A percentile compares a stretch with the other conserved stretches of the same genome.
Conservation (phyloP, 35 echinoderm and acorn worm genomes). For the Hemicentrotus pulcherrimus region DNA sequence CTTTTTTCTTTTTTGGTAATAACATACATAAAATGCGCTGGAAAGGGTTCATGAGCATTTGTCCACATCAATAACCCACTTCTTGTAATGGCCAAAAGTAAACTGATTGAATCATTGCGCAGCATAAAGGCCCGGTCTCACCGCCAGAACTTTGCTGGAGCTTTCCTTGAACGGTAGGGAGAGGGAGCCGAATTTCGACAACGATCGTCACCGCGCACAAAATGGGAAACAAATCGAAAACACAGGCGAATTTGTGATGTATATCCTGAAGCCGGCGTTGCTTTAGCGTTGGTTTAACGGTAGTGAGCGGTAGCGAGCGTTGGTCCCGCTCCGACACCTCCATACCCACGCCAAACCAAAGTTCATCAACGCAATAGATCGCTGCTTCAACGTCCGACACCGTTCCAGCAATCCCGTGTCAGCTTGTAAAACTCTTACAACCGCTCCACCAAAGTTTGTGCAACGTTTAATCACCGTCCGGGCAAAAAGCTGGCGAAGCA, state of each 20-base stretch:
- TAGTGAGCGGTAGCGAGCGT: conserved; percentile 34
- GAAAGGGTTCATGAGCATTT: too few relatives aligned
- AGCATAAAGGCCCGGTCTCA: background rate
- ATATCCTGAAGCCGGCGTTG: conserved; percentile 43
- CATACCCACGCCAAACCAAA: conserved; percentile 36
- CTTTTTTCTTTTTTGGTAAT: too few relatives aligned
- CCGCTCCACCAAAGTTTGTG: conserved; percentile 41
- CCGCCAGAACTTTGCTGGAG: background rate
- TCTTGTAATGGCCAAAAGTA: too few relatives aligned
- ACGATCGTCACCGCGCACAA: conserved; percentile 28
- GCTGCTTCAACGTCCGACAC: conserved; percentile 26
- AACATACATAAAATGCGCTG: too few relatives aligned
- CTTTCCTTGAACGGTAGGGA: conserved; percentile 22
- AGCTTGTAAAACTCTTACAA: conserved; percentile 19
- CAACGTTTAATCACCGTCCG: conserved; percentile 28
- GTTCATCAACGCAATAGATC: conserved; percentile 36
- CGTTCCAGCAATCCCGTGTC: conserved; percentile 38
- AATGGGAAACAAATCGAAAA: conserved; percentile 22
- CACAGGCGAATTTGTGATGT: too few relatives aligned
- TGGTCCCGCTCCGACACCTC: conserved; percentile 43
- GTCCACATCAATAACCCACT: too few relatives aligned
- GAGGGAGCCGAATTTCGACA: conserved; percentile 35
- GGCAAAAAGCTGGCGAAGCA: conserved; percentile 32
- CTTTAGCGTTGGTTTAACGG: conserved; percentile 42
- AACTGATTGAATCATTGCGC: too few relatives aligned